These are phyloP conservation scores for Octopus bimaculoides DNA, from an alignment of 1,140 invertebrate genomes.

Conservation along the genomic window DNA sequence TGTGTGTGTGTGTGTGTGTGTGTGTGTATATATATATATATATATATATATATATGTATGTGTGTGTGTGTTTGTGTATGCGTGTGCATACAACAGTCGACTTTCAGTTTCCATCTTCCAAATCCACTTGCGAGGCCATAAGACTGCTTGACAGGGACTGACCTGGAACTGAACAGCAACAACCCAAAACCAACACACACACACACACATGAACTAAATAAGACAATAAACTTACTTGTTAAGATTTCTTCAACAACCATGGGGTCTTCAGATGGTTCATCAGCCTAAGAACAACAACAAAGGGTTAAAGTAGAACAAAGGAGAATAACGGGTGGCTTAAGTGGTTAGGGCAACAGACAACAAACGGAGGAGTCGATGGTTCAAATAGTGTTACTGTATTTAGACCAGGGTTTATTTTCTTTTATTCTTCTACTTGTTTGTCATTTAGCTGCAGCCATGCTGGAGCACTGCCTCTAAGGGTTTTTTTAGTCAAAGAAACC, in stretches of 20 bases:
- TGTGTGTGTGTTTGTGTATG: too few relatives aligned
- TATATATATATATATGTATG: too few relatives aligned
- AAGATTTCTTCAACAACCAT: conserved; percentile 24
- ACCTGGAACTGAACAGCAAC: too few relatives aligned
- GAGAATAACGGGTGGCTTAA: neutral
- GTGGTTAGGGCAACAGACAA: neutral
- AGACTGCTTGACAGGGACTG: too few relatives aligned
- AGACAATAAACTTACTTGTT: conserved; percentile 13
- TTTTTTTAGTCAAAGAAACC: too few relatives aligned
- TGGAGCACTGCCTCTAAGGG: neutral
- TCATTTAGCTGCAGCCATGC: neutral
- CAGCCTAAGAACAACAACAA: conserved; percentile 28
- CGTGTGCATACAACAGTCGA: too few relatives aligned
- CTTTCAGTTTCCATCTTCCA: neutral
- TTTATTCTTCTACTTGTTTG: neutral
- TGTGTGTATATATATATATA: too few relatives aligned
- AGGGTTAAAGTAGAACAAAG: conserved; percentile 10
- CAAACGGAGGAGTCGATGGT: neutral
- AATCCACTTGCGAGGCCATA: too few relatives aligned
- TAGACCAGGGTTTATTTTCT: neutral
- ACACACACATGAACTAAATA: neutral
- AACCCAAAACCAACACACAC: neutral
- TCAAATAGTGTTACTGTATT: neutral
- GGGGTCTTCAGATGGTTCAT: conserved; percentile 30
- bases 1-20: too few relatives aligned